phyloP scores from a whole-genome alignment of 2,797 vertebrate species.

The Gambelia wislizenii region DNA sequence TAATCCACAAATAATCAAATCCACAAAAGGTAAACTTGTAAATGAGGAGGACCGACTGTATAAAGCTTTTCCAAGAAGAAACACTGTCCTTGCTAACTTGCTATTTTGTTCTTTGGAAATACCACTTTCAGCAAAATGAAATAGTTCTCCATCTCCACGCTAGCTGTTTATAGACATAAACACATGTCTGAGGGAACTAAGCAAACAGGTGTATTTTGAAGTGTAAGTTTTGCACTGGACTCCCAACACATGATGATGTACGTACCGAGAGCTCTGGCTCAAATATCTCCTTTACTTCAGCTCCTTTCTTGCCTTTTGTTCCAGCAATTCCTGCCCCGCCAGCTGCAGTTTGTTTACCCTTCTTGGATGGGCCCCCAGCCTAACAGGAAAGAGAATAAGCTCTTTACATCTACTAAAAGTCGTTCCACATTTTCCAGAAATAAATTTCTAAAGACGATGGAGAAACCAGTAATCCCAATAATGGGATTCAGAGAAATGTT shows the following conservation, averaged over 20 bases:
- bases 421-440: neutral
- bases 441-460: neutral
- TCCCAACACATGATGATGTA: slow-evolving; percentile 34
- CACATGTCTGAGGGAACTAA: neutral
- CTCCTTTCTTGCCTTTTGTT: slow-evolving; percentile 87
- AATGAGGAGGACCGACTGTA: too few species aligned
- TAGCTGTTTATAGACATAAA: neutral
- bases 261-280: slow-evolving; percentile 93
- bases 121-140: neutral
- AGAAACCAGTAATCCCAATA: neutral
- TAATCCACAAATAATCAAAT: too few species aligned
- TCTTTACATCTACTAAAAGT: neutral
- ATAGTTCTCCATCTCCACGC: neutral
- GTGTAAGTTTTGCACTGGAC: fast-evolving
- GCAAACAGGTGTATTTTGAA: neutral
- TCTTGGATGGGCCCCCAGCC: slow-evolving; percentile 88
- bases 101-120: neutral
- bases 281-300: slow-evolving; percentile 87
- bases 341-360: slow-evolving; percentile 82
- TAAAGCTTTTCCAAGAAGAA: neutral
- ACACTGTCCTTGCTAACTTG: neutral
- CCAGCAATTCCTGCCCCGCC: slow-evolving; percentile 74
- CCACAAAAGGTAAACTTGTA: too few species aligned
- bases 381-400: slow-evolving; percentile 60
- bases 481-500: neutral